Percentiles rank a stretch among this genome's conserved stretches.
Evolutionary conservation across 2,888 invertebrate species (phyloP).

Genomic region (Cyclophora punctaria): DNA sequence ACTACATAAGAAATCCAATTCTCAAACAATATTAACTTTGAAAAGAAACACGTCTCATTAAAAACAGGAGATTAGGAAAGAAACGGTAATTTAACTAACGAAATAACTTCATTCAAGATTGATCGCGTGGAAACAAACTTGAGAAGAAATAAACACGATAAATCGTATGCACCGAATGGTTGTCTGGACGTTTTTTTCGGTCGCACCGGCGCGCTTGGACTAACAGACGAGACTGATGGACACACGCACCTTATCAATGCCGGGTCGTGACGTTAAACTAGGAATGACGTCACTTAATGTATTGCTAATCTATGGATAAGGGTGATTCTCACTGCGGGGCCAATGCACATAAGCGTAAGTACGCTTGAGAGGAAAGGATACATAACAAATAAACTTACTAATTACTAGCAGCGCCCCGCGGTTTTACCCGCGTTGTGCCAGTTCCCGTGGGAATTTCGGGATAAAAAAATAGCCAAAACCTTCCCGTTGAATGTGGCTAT

Average conservation of each 20-base stretch:
- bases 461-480: no score
- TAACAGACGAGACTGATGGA: slow-evolving; percentile 38
- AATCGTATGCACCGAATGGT: slow-evolving; percentile 4
- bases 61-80: background rate
- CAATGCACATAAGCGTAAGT: no score
- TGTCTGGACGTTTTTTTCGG: slow-evolving; percentile 12
- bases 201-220: slow-evolving; percentile 26
- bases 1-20: no score
- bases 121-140: slow-evolving; percentile 3
- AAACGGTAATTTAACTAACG: slow-evolving; percentile 10
- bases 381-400: no score
- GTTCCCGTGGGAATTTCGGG: no score
- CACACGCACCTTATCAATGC: slow-evolving; percentile 40
- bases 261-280: slow-evolving; percentile 34
- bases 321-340: background rate
- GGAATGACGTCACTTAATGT: slow-evolving; percentile 44
- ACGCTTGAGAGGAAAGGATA: no score
- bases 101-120: slow-evolving; percentile 11
- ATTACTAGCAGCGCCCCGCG: no score
- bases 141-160: slow-evolving; percentile 10
- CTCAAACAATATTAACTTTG: no score
- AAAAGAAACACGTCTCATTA: background rate
- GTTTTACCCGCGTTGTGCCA: no score
- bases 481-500: no score
- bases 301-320: slow-evolving; percentile 25